These are phyloP conservation scores for Acropora yongei DNA, from an alignment of 64 coral and sea anemone genomes.

Conservation along the genomic window DNA sequence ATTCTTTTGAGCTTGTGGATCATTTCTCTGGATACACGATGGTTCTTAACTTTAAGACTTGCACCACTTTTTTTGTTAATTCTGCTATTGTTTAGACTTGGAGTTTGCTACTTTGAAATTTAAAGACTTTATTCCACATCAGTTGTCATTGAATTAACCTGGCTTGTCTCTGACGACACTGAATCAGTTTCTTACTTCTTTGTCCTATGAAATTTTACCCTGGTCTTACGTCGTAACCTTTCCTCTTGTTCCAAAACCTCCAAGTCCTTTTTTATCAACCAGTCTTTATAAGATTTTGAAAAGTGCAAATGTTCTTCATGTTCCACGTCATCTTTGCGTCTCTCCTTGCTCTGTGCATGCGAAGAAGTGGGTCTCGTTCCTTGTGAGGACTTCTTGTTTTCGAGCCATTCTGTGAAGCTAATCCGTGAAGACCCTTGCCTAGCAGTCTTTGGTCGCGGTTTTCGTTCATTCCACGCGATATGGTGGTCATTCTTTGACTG, in stretches of 20 bases:
- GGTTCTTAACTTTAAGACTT: neutral
- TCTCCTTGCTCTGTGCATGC: neutral
- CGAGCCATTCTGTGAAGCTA: conserved; percentile 39
- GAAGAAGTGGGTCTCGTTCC: conserved; percentile 5
- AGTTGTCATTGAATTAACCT: no score
- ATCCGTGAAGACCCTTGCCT: neutral
- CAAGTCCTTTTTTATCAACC: conserved; percentile 39
- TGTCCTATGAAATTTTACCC: conserved; percentile 26
- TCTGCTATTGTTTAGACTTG: no score
- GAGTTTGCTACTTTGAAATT: no score
- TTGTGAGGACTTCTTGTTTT: neutral
- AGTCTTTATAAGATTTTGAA: conserved; percentile 35
- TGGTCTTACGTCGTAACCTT: neutral
- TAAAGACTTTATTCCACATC: no score
- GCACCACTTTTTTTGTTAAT: no score
- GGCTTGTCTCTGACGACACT: neutral
- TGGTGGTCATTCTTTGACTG: neutral
- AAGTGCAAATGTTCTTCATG: neutral
- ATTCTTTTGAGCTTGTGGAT: no score
- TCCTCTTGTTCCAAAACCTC: conserved; percentile 25
- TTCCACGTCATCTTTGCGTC: neutral
- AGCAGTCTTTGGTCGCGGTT: conserved; percentile 3
- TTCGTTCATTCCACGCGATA: conserved; percentile 30
- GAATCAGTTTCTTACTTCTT: neutral
- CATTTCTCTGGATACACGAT: no score